Base-by-base conservation (phyloP, 2,888 invertebrate genomes). In the Phlogophora meticulosa region DNA sequence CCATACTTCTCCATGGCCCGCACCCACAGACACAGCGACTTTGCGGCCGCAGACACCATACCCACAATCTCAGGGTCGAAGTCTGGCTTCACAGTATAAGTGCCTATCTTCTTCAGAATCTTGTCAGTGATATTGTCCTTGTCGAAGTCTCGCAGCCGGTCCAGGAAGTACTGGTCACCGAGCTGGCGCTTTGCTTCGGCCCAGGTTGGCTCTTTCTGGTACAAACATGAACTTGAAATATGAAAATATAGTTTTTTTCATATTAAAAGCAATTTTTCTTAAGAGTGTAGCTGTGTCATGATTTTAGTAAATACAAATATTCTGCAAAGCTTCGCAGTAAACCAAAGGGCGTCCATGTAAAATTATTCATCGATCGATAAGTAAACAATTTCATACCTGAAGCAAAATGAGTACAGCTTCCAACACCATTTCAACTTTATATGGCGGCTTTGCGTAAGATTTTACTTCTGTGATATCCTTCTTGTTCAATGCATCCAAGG, bases 1-100 rank as follows among this genome's bases (percentile, higher is more conserved):
- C 97, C 98, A 87, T 99, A 99, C 88, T 98, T 97, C 91, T 99
- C 98, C 90, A 99, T 98, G 2, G 98, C 98, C 69, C 98, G 96
- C 20, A 98, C 98, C 99, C 99, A 99, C 87, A 98, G 96, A 88
- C 98, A 98, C 28, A 99, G 94, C 1, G 98, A 98, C 91, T 98
- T 98, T 22, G 98, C 98, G 0, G 98, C 98, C 0, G 96, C 85
- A 0, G 98, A 98, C 43, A 98, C 98, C 2, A 96, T 95, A 0
- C 98, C 98, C 1, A 99, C 98, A 85, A 98, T 98, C 62, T 98
- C 98, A 0, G 98, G 98, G 60, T 98, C 97, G 87, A 99, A 98
- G 89, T 98, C 98, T 0, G 97, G 97, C 91, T 98, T 98, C 36
- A 96, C 95, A 0, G 98, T 98, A 88, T 98, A 98, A 1, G 96